These are phyloP conservation scores for Myrmophylax atrothorax DNA, from an alignment of 2,113 vertebrate species.

Conservation along the genomic window DNA sequence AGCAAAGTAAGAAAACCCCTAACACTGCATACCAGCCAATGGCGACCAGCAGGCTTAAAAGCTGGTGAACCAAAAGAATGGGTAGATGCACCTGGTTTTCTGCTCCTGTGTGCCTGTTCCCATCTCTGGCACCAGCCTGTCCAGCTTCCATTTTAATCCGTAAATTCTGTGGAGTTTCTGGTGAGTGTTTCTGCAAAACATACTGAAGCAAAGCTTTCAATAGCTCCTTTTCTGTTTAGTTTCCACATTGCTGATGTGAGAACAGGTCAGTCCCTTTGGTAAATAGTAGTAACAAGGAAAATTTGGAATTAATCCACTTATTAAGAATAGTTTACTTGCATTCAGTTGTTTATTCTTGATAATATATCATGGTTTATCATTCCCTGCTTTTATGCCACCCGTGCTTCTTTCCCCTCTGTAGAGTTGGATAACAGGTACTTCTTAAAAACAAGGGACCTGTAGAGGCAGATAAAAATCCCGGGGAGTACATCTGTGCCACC, in stretches of 20 bases:
- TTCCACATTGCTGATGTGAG: not conserved
- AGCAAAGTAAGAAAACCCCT: not conserved
- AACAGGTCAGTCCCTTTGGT: not conserved
- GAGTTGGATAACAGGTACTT: not conserved
- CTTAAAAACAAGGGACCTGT: not conserved
- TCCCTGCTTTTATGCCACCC: not conserved
- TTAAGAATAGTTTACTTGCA: not conserved
- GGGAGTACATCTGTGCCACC: not conserved
- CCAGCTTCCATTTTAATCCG: not conserved
- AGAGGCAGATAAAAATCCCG: not conserved
- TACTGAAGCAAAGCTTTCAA: not conserved
- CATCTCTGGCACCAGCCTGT: not conserved
- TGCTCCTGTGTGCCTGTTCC: not conserved
- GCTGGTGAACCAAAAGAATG: not conserved
- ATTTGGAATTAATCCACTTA: not conserved
- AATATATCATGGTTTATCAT: not conserved
- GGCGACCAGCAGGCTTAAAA: not conserved
- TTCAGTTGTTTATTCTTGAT: not conserved
- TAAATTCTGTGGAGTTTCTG: not conserved
- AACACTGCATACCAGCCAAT: not conserved
- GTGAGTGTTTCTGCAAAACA: not conserved
- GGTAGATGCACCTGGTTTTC: not conserved
- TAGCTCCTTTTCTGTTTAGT: not conserved
- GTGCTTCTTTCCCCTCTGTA: not conserved
- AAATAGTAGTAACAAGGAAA: not conserved